Evolutionary conservation across 2,888 invertebrate species (phyloP).

Genomic region (Agrochola circellaris): DNA sequence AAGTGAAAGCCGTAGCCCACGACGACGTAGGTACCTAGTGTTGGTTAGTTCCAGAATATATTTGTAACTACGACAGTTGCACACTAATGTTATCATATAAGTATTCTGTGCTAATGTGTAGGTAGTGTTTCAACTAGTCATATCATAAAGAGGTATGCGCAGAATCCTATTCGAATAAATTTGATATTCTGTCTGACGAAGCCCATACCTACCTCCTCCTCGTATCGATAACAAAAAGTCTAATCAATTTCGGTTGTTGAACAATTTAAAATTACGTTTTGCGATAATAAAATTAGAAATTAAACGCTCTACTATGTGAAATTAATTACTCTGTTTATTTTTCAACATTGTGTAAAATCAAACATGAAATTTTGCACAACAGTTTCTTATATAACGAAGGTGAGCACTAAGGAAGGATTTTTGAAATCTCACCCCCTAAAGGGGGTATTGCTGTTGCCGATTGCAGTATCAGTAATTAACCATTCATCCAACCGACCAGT

Average conservation of each 20-base stretch:
- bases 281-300: slow-evolving; percentile 29
- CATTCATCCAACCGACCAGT: slow-evolving; percentile 2
- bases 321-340: slow-evolving; percentile 5
- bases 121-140: slow-evolving; percentile 9
- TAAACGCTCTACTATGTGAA: slow-evolving; percentile 22
- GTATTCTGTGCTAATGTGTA: neutral
- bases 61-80: slow-evolving; percentile 29
- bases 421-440: neutral
- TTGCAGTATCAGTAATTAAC: slow-evolving; percentile 13
- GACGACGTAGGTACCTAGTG: slow-evolving; percentile 8
- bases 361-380: no score
- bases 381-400: no score
- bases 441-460: neutral
- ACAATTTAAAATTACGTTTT: slow-evolving; percentile 49
- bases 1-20: slow-evolving; percentile 55
- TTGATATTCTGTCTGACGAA: slow-evolving; percentile 1
- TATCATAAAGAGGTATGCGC: neutral
- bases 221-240: slow-evolving; percentile 46
- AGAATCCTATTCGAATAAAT: slow-evolving; percentile 33
- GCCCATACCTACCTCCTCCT: neutral
- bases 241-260: slow-evolving; percentile 39
- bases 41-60: slow-evolving; percentile 57
- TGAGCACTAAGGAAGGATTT: neutral
- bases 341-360: neutral
- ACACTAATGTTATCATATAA: slow-evolving; percentile 4